Evolutionary conservation across 2,113 vertebrate species (phyloP), one percentile per base, ranked within the genome.

Genomic region (Colaptes auratus): DNA sequence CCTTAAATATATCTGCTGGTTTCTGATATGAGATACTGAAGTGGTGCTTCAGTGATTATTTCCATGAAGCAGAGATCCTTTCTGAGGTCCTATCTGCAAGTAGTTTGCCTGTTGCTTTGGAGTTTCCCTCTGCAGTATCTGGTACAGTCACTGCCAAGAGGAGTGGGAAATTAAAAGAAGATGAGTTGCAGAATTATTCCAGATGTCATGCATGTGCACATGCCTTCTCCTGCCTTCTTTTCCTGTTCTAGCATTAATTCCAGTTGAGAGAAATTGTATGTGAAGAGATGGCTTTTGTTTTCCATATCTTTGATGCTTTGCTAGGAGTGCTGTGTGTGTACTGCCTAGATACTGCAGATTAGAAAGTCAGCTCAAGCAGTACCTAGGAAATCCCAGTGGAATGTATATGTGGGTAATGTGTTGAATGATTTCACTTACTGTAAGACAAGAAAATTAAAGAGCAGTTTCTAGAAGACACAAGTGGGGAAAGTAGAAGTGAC

Each of bases 61-160:
- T 80, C 48, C 58, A 28, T 48, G 36, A 75, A 78, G 53, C 48
- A 89, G n/a, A 88, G 73, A 20, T 66, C 48, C 36, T 88, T 1
- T 87, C 17, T 87, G 71, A 59, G 28, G 30, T 50, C 36, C 36
- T 91, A 9, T 56, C 46, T 67, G 24, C 35, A 65, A 76, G 28
- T 23, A 61, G 63, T 82, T 75, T 71, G 60, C 48, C 17, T 74
- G 6, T 75, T 95, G 36, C 53, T 75, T 92, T 75, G 36, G 65
- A 83, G 48, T 86, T 83, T 78, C 18, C 12, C 24, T 64, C 61
- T 90, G 39, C 65, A 75, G 81, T 80, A n/a, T 69, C 67, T 78
- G 67, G 25, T 82, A 18, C 52, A 42, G 15, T 75, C 53, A 58
- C n/a, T 91, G 72, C 75, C 33, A 53, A 63, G 27, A 15, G 4